Evolutionary conservation across 2,797 vertebrate genomes (phyloP).

Genomic region (Leucoraja ocellata): DNA sequence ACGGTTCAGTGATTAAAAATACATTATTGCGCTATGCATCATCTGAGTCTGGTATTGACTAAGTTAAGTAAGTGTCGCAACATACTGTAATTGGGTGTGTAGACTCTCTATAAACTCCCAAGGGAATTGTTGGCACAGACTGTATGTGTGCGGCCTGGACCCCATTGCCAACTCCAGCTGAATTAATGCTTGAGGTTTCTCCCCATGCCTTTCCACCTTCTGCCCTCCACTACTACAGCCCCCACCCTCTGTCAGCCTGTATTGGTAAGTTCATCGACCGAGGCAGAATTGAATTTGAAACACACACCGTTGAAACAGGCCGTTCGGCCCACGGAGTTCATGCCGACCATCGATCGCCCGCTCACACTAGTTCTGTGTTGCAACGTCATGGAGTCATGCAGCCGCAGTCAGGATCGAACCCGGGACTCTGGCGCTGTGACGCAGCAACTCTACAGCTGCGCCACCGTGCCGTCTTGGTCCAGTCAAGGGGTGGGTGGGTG

Average conservation of each 20-base stretch:
- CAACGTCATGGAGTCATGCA: no score
- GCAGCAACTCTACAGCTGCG: no score
- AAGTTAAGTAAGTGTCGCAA: constrained; percentile 12
- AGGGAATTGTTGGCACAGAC: neutral
- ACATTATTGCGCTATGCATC: constrained; percentile 3
- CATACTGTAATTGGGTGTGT: neutral
- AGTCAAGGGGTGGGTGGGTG: neutral
- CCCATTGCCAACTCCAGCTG: neutral
- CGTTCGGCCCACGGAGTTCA: no score
- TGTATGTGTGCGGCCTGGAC: neutral
- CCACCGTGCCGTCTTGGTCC: neutral
- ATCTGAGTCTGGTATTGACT: constrained; percentile 27
- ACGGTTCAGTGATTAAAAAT: constrained; percentile 22
- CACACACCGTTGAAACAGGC: no score
- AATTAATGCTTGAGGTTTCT: neutral
- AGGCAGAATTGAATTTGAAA: no score
- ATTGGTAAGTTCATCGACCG: neutral
- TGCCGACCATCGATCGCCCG: no score
- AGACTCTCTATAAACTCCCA: neutral
- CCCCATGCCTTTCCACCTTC: neutral
- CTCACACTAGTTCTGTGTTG: no score
- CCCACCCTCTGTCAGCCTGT: neutral
- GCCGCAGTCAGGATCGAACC: no score
- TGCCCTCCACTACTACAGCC: neutral
- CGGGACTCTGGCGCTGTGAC: no score